These are phyloP conservation scores for Pontoporia blainvillei DNA, from an alignment of 2,113 vertebrate species.

Conservation along the genomic window DNA sequence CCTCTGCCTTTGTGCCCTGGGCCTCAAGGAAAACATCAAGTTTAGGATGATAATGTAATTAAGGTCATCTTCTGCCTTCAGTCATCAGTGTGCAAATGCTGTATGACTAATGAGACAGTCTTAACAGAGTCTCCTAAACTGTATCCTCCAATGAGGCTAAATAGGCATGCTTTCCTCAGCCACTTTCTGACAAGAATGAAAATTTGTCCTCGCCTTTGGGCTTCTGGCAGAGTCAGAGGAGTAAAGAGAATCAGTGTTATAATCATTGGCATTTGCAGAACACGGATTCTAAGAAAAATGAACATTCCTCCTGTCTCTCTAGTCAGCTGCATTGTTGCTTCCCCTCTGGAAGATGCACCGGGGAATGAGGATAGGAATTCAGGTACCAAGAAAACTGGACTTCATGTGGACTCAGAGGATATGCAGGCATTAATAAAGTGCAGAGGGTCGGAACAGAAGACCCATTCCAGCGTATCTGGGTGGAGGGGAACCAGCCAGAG, in stretches of 20 bases:
- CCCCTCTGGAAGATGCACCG: not conserved
- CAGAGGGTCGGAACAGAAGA: not conserved
- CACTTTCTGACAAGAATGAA: constrained; percentile 62
- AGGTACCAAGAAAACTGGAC: no score
- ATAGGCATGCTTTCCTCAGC: constrained; percentile 44
- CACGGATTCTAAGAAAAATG: constrained; percentile 62
- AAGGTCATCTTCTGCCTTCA: constrained; percentile 77
- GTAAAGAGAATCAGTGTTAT: not conserved
- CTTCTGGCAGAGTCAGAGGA: constrained; percentile 49
- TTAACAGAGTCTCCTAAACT: constrained; percentile 37
- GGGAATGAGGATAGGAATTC: no score
- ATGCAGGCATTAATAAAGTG: not conserved
- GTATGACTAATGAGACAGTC: constrained; percentile 70
- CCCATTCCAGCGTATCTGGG: fast-evolving
- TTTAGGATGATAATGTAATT: constrained; percentile 73
- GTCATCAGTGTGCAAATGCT: constrained; percentile 68
- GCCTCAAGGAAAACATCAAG: constrained; percentile 30
- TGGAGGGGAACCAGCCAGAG: not conserved
- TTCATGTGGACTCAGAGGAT: not conserved
- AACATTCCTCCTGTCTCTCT: constrained; percentile 9
- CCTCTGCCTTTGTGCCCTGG: not conserved
- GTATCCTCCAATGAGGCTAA: constrained; percentile 43
- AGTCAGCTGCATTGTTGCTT: not conserved
- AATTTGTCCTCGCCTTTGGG: constrained; percentile 34
- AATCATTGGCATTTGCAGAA: constrained; percentile 22